Evolutionary conservation across 2,888 invertebrate species (phyloP), one percentile per base, ranked within the genome.

Genomic region (Sphecodes monilicornis): DNA sequence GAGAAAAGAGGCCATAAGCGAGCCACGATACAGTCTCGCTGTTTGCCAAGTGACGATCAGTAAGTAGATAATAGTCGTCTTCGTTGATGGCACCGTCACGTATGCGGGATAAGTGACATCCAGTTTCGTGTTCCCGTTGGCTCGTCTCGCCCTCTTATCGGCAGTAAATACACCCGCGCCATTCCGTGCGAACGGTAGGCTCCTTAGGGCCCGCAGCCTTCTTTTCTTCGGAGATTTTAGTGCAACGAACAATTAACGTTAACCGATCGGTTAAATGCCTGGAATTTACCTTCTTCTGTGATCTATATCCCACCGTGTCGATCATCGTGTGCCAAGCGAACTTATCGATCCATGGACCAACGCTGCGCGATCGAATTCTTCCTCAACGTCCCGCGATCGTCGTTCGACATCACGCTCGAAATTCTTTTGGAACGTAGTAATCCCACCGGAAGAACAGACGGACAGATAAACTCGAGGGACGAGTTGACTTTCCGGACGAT

Each of bases 11-110:
- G 32, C 26, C 57, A 54, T 82, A 68, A 80, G 68, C 82, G 82
- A 43, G 43, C 60, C 29, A 70, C 57, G 66, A 75, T 76, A 73
- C 46, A 32, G 72, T 18, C 29, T 64, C 75, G 43, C 76, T 86
- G 76, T 86, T 83, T 85, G 86, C 76, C 73, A 77, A 85, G 78
- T 77, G 82, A 88, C 85, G 86, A 85, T 86, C 85, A 79, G 87
- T 88, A 89, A 90, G 87, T 89, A 87, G 89, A 89, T 90, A 89
- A 89, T 90, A 77, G 76, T 84, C 78, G 82, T 79, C 83, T 84
- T 78, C 87, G 78, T 80, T 85, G 82, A 82, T 73, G 77, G 70
- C 50, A 71, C 50, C 76, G 76, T 78, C 88, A 64, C 78, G 81
- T 78, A 81, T 73, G 86, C 70, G n/a, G 85, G 78, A 80, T 86